Evolutionary conservation across 53 echinoderm and acorn worm species (phyloP).

Genomic region (Stichopus horrens): DNA sequence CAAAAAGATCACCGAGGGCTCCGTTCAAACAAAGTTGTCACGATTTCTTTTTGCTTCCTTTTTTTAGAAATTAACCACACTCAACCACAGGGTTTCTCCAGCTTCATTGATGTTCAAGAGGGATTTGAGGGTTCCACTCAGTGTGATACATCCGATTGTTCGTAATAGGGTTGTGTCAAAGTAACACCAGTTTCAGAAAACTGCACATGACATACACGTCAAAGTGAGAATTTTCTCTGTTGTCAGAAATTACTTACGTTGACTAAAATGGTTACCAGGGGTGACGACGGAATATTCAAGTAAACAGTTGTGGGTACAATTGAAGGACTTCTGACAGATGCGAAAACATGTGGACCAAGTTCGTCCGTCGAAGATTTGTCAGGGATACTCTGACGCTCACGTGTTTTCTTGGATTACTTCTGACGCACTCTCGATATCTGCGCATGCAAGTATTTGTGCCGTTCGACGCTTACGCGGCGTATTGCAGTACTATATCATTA

Average conservation of each 20-base stretch:
- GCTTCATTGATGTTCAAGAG: not conserved
- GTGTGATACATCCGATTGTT: not conserved
- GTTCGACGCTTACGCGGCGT: too few species aligned
- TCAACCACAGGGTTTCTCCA: constrained; percentile 25
- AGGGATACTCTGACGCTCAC: too few species aligned
- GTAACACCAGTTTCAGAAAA: not conserved
- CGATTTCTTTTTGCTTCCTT: constrained; percentile 22
- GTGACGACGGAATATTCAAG: too few species aligned
- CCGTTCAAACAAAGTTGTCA: constrained; percentile 2
- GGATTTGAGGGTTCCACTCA: not conserved
- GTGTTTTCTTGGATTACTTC: too few species aligned
- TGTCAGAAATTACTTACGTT: not conserved
- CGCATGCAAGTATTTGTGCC: too few species aligned
- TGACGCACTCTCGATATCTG: too few species aligned
- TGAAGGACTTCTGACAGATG: too few species aligned
- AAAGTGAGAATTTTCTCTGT: not conserved
- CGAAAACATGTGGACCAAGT: too few species aligned
- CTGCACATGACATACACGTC: not conserved
- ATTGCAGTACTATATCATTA: too few species aligned
- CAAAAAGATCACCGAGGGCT: constrained; percentile 35
- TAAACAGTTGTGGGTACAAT: too few species aligned
- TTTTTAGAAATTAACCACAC: constrained; percentile 23
- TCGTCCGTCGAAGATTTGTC: too few species aligned
- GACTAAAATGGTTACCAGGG: not conserved
- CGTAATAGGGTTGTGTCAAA: not conserved